phyloP scores from a whole-genome alignment of 2,113 vertebrate species.

The Rhinopithecus roxellana region DNA sequence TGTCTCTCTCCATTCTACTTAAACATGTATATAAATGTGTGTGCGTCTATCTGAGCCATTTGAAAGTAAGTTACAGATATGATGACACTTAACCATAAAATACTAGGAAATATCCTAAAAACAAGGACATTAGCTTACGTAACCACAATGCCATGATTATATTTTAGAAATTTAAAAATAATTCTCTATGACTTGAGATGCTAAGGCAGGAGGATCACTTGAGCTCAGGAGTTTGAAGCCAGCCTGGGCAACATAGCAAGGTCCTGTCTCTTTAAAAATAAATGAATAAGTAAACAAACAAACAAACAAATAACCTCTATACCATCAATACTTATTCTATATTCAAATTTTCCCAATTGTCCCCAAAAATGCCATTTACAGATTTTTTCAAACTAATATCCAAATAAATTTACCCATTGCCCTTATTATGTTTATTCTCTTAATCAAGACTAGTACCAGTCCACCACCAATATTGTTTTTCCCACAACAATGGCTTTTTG shows the following conservation, averaged over 20 bases:
- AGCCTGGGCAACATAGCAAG: background rate
- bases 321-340: background rate
- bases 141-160: background rate
- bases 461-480: background rate
- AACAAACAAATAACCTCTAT: background rate
- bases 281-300: too few species aligned
- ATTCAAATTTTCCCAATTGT: background rate
- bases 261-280: background rate
- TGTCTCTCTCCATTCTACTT: background rate
- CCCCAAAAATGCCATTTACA: background rate
- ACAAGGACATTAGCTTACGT: background rate
- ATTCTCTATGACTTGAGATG: background rate
- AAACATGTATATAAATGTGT: background rate
- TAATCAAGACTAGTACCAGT: background rate
- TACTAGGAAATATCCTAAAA: background rate
- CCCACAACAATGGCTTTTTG: background rate
- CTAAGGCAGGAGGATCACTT: background rate
- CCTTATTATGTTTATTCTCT: background rate
- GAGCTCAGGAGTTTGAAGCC: background rate
- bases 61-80: background rate
- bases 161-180: background rate
- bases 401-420: background rate
- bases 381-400: background rate
- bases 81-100: background rate
- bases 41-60: background rate